These are phyloP conservation scores for Suricata suricatta DNA, from an alignment of 2,113 vertebrate species.

Conservation along the genomic window DNA sequence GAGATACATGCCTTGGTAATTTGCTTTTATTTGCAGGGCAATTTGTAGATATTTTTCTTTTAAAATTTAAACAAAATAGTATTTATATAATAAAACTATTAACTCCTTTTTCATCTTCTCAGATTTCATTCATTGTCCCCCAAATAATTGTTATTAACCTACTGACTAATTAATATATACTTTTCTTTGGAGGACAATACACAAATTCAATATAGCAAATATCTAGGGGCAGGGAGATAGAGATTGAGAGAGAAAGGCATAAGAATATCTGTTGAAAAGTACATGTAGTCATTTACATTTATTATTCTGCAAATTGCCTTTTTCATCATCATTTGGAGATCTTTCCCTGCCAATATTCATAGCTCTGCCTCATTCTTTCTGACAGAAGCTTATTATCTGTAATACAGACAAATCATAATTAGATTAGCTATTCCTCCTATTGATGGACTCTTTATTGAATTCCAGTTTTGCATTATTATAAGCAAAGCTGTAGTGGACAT, in stretches of 20 bases:
- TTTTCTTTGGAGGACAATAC: neutral
- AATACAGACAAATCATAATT: neutral
- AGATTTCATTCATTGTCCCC: neutral
- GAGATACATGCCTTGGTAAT: neutral
- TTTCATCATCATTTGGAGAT: neutral
- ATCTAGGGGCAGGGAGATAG: neutral
- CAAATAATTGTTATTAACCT: neutral
- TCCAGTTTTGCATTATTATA: neutral
- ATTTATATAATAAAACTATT: neutral
- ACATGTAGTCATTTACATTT: neutral
- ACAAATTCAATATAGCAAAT: neutral
- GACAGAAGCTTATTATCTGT: neutral
- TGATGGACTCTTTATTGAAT: neutral
- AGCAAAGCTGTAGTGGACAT: neutral
- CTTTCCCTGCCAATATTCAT: neutral
- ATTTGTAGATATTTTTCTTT: neutral
- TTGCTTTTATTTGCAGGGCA: neutral
- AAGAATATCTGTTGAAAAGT: neutral
- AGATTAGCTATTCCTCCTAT: neutral
- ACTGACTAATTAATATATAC: neutral
- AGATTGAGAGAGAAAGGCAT: neutral
- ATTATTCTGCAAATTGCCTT: neutral
- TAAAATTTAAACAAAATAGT: neutral
- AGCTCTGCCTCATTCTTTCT: neutral
- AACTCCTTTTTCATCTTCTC: neutral